Base-by-base conservation (phyloP, 2,888 invertebrate genomes). In the Ditylenchus weischeri region DNA sequence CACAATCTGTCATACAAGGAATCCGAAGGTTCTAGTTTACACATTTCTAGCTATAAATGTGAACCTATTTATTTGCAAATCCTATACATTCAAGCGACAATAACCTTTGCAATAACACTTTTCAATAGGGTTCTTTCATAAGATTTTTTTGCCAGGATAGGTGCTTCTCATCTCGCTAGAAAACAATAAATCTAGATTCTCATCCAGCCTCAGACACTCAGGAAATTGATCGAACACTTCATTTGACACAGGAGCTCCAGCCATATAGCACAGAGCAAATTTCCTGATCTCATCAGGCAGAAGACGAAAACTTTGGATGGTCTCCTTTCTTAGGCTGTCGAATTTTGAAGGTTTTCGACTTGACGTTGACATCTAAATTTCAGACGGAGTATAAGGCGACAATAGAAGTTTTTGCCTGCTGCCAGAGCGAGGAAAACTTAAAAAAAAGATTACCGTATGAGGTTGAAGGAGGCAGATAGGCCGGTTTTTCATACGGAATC, bases 401-500 rank as follows among this genome's bases (percentile, higher is more conserved):
- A 5, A 11, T 19, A 7, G 1, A 59, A 5, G 13, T 10, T 29
- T 18, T 15, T 54, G 18, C 57, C 2, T 29, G 29, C 29, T 29
- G 29, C 29, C 23, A 5, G 5, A 23, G 21, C 23, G 3, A 29
- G 6, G 23, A 57, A 19, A 13, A 29, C 29, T 15, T 29, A 29
- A 7, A 13, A n/a, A 13, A 15, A 36, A 29, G 21, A 38, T 11
- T 59, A 72, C 78, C 74, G 73, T 72, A 79, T 65, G 77, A 74
- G 60, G 78, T 78, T 58, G 74, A 65, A 66, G 78, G 79, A 59
- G 73, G 72, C 54, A 79, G 69, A 64, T 79, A 80, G 62, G 72
- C 72, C 35, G 73, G 79, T 62, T 78, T 60, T 54, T 77, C 78
- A 68, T 78, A 78, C 29, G 79, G 79, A 64, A 76, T 76, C 11